A percentile compares a stretch with the other conserved stretches of the same genome.
phyloP scores from a whole-genome alignment of 2,797 vertebrate species.

The Lutjanus argentimaculatus region DNA sequence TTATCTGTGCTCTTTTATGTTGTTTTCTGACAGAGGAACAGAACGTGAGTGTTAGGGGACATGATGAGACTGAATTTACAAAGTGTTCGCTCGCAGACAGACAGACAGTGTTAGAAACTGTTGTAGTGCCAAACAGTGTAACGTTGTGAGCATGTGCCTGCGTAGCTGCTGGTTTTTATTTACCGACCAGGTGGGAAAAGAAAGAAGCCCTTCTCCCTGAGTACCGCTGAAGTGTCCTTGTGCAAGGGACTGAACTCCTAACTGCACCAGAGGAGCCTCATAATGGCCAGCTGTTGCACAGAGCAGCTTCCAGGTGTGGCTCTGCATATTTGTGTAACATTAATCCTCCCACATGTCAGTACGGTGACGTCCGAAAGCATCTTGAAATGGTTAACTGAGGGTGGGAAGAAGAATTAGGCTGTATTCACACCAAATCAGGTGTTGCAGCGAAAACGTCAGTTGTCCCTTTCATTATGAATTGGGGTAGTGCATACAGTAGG shows the following conservation, averaged over 20 bases:
- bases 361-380: conserved; percentile 17
- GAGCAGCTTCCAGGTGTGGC: conserved; percentile 24
- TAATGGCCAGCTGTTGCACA: background rate
- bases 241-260: conserved; percentile 31
- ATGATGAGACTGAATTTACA: background rate
- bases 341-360: background rate
- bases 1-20: conserved; percentile 64
- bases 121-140: conserved; percentile 57
- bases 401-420: background rate
- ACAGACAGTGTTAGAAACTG: conserved; percentile 35
- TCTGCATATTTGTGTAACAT: conserved; percentile 12
- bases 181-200: background rate
- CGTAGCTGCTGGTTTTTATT: conserved; percentile 22
- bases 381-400: background rate
- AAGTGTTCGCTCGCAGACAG: conserved; percentile 8
- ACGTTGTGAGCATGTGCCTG: conserved; percentile 13
- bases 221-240: conserved; percentile 35
- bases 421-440: too few species aligned
- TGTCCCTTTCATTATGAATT: too few species aligned
- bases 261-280: conserved; percentile 30
- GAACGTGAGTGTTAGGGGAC: background rate
- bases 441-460: too few species aligned
- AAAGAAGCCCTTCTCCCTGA: conserved; percentile 4
- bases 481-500: too few species aligned
- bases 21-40: conserved; percentile 29